These are phyloP conservation scores for Schizopygopsis pylzovi DNA, from an alignment of 2,797 vertebrate genomes.

Conservation along the genomic window DNA sequence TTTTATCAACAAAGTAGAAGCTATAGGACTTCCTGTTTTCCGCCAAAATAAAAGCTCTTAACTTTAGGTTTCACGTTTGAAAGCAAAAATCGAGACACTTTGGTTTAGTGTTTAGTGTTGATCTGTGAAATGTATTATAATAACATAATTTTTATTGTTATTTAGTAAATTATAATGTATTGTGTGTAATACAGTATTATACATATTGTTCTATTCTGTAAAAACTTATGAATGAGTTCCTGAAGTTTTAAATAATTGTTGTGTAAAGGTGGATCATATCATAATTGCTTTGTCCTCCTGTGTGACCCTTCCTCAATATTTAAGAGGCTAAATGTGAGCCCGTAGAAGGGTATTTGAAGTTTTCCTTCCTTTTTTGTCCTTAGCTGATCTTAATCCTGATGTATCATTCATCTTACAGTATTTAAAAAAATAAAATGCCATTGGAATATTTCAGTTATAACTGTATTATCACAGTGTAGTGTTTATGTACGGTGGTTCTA, in stretches of 20 bases:
- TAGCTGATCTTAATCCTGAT: not conserved
- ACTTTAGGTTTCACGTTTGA: not conserved
- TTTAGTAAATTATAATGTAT: not conserved
- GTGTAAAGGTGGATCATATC: not conserved
- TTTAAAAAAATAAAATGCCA: not conserved
- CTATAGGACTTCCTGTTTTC: not conserved
- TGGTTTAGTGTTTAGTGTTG: not conserved
- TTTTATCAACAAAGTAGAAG: not conserved
- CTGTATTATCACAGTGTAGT: not conserved
- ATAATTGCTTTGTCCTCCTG: not conserved
- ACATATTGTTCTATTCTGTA: not conserved
- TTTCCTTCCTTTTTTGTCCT: not conserved
- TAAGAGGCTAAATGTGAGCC: not conserved
- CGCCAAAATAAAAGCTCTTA: constrained; percentile 8
- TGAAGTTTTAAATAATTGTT: not conserved
- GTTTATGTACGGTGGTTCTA: not conserved
- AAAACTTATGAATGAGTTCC: not conserved
- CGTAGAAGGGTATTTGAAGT: not conserved
- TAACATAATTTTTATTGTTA: not conserved
- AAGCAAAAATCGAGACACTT: not conserved
- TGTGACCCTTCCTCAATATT: not conserved
- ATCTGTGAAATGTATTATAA: not conserved
- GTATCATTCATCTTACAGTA: not conserved
- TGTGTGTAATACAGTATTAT: not conserved
- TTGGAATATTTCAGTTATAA: not conserved